These are phyloP conservation scores for Borostomias antarcticus DNA, from an alignment of 2,797 vertebrate species.

Conservation along the genomic window DNA sequence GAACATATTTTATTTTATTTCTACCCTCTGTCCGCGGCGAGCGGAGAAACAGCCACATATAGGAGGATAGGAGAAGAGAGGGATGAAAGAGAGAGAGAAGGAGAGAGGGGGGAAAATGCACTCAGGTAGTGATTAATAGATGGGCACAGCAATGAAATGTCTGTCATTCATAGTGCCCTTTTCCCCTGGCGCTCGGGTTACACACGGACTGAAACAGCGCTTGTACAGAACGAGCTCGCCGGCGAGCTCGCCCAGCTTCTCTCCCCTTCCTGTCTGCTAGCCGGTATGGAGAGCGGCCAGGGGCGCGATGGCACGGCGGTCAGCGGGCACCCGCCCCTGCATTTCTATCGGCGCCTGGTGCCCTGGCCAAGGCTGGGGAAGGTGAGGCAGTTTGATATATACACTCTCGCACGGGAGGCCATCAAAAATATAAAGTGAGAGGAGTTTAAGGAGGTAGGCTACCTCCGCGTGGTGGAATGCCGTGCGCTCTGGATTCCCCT, in stretches of 20 bases:
- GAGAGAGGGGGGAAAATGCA: conserved; percentile 28
- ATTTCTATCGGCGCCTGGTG: conserved; percentile 65
- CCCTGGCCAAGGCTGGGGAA: conserved; percentile 64
- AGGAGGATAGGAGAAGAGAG: neutral
- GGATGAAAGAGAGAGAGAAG: neutral
- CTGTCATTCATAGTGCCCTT: conserved; percentile 56
- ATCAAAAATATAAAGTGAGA: conserved; percentile 46
- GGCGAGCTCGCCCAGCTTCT: conserved; percentile 54
- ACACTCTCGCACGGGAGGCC: conserved; percentile 36
- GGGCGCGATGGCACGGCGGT: conserved; percentile 54
- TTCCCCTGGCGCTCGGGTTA: conserved; percentile 58
- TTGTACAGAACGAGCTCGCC: conserved; percentile 47
- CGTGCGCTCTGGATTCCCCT: conserved; percentile 9
- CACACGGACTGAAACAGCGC: conserved; percentile 58
- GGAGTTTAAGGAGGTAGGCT: conserved; percentile 22
- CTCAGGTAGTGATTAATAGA: conserved; percentile 59
- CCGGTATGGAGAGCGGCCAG: conserved; percentile 35
- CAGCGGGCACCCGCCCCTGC: conserved; percentile 66
- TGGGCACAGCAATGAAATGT: conserved; percentile 54
- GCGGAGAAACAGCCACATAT: neutral
- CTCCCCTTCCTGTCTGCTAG: conserved; percentile 68
- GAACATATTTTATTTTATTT: conserved; percentile 30
- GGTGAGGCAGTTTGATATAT: conserved; percentile 87
- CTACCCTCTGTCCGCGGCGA: conserved; percentile 1
- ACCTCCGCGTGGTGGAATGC: conserved; percentile 16